Percentiles rank a stretch among this genome's conserved stretches.
phyloP scores from a whole-genome alignment of 1,140 invertebrate species.

The Chionoecetes opilio region DNA sequence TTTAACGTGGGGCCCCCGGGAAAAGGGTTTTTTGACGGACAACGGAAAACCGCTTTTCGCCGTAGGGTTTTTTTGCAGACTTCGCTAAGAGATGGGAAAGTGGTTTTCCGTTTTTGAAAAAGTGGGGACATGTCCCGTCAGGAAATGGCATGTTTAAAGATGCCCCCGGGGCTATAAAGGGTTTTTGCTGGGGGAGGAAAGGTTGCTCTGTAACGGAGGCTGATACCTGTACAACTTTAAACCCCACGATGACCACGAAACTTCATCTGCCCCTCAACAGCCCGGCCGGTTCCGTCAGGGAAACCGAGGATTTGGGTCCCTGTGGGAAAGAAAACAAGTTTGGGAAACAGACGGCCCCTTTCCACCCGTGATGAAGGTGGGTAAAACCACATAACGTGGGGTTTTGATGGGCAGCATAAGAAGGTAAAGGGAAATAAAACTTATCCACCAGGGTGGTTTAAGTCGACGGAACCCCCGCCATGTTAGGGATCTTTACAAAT shows the following conservation, averaged over 20 bases:
- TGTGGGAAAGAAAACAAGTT: not conserved
- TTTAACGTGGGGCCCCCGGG: not conserved
- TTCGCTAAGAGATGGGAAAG: not conserved
- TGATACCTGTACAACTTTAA: constrained; percentile 30
- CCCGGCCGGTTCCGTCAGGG: no score
- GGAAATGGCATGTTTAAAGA: constrained; percentile 37
- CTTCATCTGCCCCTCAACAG: no score
- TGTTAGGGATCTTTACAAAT: no score
- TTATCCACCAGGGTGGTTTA: no score
- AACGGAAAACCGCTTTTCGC: not conserved
- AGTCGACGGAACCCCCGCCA: no score
- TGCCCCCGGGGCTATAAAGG: constrained; percentile 23
- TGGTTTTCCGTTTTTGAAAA: not conserved
- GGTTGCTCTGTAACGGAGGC: constrained; percentile 48
- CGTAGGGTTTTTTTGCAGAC: not conserved
- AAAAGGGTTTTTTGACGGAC: not conserved
- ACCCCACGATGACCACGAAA: not conserved
- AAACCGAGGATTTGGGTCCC: no score
- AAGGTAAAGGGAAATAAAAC: no score
- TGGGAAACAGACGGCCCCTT: not conserved
- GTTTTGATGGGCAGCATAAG: not conserved
- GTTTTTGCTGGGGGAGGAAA: constrained; percentile 17
- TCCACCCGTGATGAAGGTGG: not conserved
- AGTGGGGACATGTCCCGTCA: not conserved
- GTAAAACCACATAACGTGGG: not conserved